Evolutionary conservation across 2,888 invertebrate genomes (phyloP), one percentile per base, ranked within the genome.

Genomic region (Hartigia nigra): DNA sequence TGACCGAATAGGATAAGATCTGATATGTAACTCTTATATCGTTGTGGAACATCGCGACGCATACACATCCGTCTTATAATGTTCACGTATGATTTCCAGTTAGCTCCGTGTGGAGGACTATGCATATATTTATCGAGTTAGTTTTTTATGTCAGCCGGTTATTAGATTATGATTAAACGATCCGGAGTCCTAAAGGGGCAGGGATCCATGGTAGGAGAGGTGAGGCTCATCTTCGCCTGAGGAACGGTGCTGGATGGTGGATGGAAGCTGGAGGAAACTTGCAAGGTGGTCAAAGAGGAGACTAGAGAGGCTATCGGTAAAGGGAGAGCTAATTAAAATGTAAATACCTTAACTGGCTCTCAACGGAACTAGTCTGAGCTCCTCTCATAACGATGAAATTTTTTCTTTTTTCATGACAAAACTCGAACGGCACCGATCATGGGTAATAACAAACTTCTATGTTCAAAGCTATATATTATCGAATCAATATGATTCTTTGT

Each of bases 101-200:
- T 55, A 9, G 55, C 55, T 55, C 23, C 23, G 55, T 55, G 23
- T 55, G 9, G 55, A 55, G 55, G 55, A 55, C 55, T 55, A 85
- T 76, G 87, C 84, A 82, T 86, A 84, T 88, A 85, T 88, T 90
- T 89, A 88, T 90, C 86, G 87, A 88, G 87, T 88, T 89, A 89
- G 88, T 91, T 91, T 91, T 91, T 90, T 89, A 88, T 88, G 90
- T 90, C 91, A 90, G 90, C 87, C 88, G 87, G 90, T 91, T 91
- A 91, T 91, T 91, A 91, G 90, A 90, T 91, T 91, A 90, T 91
- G 90, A 91, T 91, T 91, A 90, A 91, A 91, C 88, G 91, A 89
- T 91, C 89, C 85, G 87, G 84, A 85, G 85, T 84, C 82, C 83
- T 84, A 82, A 78, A 81, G 80, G 72, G 31, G 55, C 76, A 81